Conservation (phyloP, 2,797 vertebrate species). For the Alcedo quadribrachys region DNA sequence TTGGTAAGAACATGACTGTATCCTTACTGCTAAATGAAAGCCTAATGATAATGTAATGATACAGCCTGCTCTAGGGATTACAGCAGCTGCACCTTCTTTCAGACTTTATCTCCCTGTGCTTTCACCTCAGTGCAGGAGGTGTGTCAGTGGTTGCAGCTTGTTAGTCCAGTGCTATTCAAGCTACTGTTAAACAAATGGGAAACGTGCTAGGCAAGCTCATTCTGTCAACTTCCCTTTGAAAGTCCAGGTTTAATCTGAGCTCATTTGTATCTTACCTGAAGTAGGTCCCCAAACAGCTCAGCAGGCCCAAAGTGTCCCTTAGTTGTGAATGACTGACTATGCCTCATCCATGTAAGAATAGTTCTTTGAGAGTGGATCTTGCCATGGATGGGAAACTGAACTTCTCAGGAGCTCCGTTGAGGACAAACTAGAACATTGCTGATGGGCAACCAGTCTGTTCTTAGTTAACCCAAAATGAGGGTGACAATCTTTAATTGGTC, state of each 20-base stretch:
- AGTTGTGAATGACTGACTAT: neutral
- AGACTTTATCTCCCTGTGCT: neutral
- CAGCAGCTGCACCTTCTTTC: neutral
- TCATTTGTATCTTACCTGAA: neutral
- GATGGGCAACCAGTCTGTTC: neutral
- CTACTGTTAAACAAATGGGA: neutral
- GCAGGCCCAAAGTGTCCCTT: neutral
- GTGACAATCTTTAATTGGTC: neutral
- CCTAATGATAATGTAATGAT: neutral
- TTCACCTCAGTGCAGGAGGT: neutral
- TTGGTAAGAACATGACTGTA: neutral
- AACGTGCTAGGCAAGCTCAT: neutral
- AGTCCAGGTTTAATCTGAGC: neutral
- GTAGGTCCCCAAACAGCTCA: neutral
- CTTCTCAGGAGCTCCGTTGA: neutral
- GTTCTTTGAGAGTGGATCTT: neutral
- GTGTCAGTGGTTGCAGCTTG: neutral
- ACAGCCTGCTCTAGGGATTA: neutral
- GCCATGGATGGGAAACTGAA: neutral
- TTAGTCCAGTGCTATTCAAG: neutral
- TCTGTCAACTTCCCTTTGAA: neutral
- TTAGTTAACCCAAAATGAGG: neutral
- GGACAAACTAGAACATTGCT: neutral
- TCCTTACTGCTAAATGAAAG: neutral
- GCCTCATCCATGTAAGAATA: rapidly evolving